A percentile compares a stretch with the other conserved stretches of the same genome.
phyloP scores from a whole-genome alignment of 2,113 vertebrate genomes.

The Protobothrops mucrosquamatus region DNA sequence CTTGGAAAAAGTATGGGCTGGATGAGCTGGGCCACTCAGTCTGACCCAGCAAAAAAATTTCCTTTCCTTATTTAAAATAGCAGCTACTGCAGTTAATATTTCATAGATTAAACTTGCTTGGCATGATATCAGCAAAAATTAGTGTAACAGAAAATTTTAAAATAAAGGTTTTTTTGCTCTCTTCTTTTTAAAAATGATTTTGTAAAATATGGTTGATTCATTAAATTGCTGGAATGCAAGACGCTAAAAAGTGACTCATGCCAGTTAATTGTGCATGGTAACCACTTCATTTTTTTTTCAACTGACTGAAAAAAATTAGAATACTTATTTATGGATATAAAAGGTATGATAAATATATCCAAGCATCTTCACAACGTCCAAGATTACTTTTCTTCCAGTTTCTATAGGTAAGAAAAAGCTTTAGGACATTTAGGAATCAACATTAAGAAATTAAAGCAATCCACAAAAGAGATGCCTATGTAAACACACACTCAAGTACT shows the following conservation, averaged over 20 bases:
- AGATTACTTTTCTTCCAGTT: slow-evolving; percentile 48
- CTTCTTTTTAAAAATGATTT: not conserved
- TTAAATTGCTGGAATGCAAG: not conserved
- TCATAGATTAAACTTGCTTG: not conserved
- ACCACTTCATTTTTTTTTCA: not conserved
- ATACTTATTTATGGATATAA: not conserved
- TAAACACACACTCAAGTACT: slow-evolving; percentile 51
- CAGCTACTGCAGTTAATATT: not conserved
- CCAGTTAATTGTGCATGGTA: not conserved
- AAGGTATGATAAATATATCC: not conserved
- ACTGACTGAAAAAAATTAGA: not conserved
- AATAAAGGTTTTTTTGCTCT: not conserved
- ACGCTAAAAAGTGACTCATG: accelerated
- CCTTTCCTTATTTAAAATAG: not conserved
- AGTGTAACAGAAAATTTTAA: not conserved
- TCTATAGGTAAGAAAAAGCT: slow-evolving; percentile 46
- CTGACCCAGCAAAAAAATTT: too few species aligned
- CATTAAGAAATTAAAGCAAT: slow-evolving; percentile 61
- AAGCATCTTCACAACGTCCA: not conserved
- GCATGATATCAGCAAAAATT: not conserved
- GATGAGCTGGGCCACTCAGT: not conserved
- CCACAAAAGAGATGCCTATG: slow-evolving; percentile 60
- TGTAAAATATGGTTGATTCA: not conserved
- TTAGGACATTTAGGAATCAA: slow-evolving; percentile 37
- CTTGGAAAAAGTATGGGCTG: not conserved